Conservation (phyloP, 2,113 vertebrate species). For the Seriola dumerili region DNA sequence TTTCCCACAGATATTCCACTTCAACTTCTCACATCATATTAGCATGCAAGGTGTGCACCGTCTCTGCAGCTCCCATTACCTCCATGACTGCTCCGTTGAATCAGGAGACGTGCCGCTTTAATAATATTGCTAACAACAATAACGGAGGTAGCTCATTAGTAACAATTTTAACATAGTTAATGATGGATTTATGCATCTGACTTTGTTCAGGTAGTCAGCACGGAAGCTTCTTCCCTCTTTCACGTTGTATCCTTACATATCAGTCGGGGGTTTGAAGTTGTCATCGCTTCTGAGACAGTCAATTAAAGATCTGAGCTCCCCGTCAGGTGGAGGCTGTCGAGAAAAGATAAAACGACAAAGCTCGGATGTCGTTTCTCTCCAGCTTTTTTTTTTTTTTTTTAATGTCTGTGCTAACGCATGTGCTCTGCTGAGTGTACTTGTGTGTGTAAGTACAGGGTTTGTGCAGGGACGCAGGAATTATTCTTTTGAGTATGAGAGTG, state of each 20-base stretch:
- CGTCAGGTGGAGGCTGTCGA: slow-evolving; percentile 57
- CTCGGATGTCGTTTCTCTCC: slow-evolving; percentile 44
- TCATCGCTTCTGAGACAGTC: slow-evolving; percentile 57
- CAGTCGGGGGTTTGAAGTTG: slow-evolving; percentile 55
- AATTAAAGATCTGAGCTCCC: slow-evolving; percentile 71
- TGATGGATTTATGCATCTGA: slow-evolving; percentile 27
- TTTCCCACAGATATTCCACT: slow-evolving; percentile 58
- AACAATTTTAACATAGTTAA: slow-evolving; percentile 37
- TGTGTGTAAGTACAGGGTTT: slow-evolving; percentile 23
- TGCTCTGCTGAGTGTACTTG: slow-evolving; percentile 18
- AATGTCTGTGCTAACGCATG: slow-evolving; percentile 32
- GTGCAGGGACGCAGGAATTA: background rate
- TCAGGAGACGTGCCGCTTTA: slow-evolving; percentile 52
- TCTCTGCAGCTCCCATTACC: slow-evolving; percentile 54
- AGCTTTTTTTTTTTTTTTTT: slow-evolving; percentile 14
- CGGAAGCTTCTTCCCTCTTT: slow-evolving; percentile 4
- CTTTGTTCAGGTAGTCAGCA: slow-evolving; percentile 35
- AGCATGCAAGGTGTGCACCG: slow-evolving; percentile 41
- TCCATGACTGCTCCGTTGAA: slow-evolving; percentile 55
- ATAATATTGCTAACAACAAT: slow-evolving; percentile 31
- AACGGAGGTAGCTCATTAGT: slow-evolving; percentile 52
- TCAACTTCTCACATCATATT: slow-evolving; percentile 51
- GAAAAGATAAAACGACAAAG: slow-evolving; percentile 56
- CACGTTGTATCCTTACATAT: slow-evolving; percentile 7
- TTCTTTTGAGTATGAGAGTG: background rate